Conservation (phyloP, 2,113 vertebrate genomes). For the Hassar affinis region DNA sequence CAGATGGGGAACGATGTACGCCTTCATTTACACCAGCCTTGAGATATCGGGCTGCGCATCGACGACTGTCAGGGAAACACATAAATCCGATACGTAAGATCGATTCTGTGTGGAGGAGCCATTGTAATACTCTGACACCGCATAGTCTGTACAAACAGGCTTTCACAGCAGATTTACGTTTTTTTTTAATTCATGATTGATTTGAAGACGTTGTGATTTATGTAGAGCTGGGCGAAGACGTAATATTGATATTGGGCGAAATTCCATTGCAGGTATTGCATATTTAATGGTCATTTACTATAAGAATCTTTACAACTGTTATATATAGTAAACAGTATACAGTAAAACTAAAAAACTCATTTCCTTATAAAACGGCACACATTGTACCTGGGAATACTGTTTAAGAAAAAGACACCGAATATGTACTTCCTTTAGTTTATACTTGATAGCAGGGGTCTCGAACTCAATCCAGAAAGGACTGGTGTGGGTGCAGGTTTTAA, state of each 20-base stretch:
- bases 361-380: no score
- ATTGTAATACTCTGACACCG: background rate
- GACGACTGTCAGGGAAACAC: background rate
- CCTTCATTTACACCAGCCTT: conserved; percentile 11
- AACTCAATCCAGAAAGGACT: no score
- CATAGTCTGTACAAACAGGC: background rate
- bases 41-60: conserved; percentile 3
- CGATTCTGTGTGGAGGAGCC: background rate
- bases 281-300: no score
- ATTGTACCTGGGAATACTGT: no score
- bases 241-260: background rate
- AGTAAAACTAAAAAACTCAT: no score
- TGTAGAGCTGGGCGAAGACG: background rate
- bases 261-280: background rate
- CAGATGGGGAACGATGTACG: conserved; percentile 5
- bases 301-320: no score
- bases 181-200: background rate
- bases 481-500: no score
- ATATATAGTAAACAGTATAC: no score
- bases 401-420: no score
- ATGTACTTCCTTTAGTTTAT: no score
- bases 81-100: background rate
- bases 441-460: no score
- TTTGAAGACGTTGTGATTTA: background rate
- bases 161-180: background rate